A percentile compares a stretch with the other conserved stretches of the same genome.
Conservation (phyloP, 2,113 vertebrate genomes). For the Telmatochromis brachygnathus region DNA sequence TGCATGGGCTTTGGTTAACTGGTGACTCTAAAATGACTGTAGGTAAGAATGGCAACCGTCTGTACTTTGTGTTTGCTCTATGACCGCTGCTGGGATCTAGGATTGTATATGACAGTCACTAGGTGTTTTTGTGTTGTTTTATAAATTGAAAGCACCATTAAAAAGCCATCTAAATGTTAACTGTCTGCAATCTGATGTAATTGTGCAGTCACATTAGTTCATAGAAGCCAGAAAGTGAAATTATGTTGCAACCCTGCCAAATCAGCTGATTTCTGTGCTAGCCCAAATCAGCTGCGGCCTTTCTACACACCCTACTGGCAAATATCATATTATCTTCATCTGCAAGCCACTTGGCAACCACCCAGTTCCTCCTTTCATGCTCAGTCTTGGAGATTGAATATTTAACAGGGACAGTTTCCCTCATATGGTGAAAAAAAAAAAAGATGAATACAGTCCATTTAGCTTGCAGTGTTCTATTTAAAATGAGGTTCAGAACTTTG, state of each 20-base stretch:
- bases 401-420: neutral
- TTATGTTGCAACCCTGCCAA: neutral
- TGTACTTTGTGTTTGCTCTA: no score
- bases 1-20: neutral
- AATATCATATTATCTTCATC: neutral
- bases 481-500: neutral
- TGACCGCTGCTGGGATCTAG: neutral
- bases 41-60: neutral
- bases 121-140: neutral
- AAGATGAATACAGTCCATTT: neutral
- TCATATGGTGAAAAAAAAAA: neutral
- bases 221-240: fast-evolving
- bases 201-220: neutral
- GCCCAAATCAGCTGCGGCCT: neutral
- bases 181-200: neutral
- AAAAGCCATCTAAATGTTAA: neutral
- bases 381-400: neutral
- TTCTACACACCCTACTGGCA: neutral
- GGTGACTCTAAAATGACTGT: neutral
- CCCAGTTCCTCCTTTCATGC: neutral
- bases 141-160: neutral
- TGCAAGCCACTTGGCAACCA: neutral
- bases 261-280: neutral
- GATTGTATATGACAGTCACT: neutral
- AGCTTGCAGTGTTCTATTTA: neutral